Percentiles rank a stretch among this genome's conserved stretches.
phyloP scores from a whole-genome alignment of 2,113 vertebrate genomes.

The Onychostruthus taczanowskii region DNA sequence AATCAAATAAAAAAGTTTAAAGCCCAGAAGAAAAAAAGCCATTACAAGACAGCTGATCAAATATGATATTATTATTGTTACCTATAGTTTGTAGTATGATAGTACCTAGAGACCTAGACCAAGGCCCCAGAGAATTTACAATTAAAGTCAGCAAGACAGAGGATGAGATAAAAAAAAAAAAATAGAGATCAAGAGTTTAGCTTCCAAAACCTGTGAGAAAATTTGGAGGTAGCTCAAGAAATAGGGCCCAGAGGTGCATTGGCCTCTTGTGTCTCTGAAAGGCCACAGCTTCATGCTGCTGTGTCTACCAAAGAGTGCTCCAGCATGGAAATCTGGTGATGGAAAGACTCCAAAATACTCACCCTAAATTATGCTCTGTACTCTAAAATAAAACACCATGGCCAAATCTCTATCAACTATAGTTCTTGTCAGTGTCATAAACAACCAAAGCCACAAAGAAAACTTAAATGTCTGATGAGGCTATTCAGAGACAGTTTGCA shows the following conservation, averaged over 20 bases:
- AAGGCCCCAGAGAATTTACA: not conserved
- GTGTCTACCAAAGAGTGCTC: not conserved
- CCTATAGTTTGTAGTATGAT: not conserved
- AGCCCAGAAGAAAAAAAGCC: slow-evolving; percentile 45
- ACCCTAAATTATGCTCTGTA: not conserved
- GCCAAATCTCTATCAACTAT: not conserved
- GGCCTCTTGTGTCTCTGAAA: not conserved
- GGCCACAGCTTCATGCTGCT: not conserved
- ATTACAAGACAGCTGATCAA: slow-evolving; percentile 25
- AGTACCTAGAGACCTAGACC: not conserved
- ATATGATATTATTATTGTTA: slow-evolving; percentile 3
- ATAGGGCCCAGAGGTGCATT: not conserved
- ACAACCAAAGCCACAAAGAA: not conserved
- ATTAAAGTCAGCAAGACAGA: not conserved
- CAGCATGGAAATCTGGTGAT: not conserved
- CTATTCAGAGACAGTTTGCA: not conserved
- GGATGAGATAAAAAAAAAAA: not conserved
- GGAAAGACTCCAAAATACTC: not conserved
- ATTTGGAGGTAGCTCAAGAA: not conserved
- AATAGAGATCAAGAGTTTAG: not conserved
- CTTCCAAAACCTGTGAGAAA: not conserved
- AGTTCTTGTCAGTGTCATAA: not conserved
- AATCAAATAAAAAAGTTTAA: slow-evolving; percentile 49
- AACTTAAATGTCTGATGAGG: not conserved
- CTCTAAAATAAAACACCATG: not conserved